Conservation (phyloP, 64 coral and sea anemone genomes). For the Catalaphyllia jardinei region DNA sequence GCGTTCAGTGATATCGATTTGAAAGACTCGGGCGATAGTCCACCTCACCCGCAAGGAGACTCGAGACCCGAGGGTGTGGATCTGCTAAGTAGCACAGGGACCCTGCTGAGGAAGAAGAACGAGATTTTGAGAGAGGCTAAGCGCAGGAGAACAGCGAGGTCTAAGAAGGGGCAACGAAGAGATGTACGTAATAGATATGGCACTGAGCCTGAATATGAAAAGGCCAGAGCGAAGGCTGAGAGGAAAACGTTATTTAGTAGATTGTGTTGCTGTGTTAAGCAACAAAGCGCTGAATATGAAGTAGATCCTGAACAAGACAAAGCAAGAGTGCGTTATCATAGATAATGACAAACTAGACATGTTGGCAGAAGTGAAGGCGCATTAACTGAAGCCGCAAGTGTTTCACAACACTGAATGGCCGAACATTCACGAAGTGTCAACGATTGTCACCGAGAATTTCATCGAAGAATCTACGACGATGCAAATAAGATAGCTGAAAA, state of each 20-base stretch:
- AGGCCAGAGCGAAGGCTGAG: conserved; percentile 2
- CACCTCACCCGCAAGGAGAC: background rate
- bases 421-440: background rate
- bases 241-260: conserved; percentile 44
- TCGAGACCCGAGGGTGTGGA: conserved; percentile 74
- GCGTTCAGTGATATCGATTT: conserved; percentile 34
- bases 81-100: conserved; percentile 55
- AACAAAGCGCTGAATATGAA: conserved; percentile 45
- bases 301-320: background rate
- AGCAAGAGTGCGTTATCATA: background rate
- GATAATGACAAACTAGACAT: background rate
- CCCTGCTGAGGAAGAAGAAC: conserved; percentile 67
- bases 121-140: conserved; percentile 83
- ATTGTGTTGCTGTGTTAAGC: conserved; percentile 56
- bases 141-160: conserved; percentile 76
- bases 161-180: conserved; percentile 70
- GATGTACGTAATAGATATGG: background rate
- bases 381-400: background rate
- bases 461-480: background rate
- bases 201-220: conserved; percentile 28
- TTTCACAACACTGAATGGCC: background rate
- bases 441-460: background rate
- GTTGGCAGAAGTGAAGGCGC: background rate
- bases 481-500: background rate
- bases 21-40: conserved; percentile 16